Evolutionary conservation across 2,888 invertebrate genomes (phyloP), one percentile per base, ranked within the genome.

Genomic region (Acrocera orbiculus): DNA sequence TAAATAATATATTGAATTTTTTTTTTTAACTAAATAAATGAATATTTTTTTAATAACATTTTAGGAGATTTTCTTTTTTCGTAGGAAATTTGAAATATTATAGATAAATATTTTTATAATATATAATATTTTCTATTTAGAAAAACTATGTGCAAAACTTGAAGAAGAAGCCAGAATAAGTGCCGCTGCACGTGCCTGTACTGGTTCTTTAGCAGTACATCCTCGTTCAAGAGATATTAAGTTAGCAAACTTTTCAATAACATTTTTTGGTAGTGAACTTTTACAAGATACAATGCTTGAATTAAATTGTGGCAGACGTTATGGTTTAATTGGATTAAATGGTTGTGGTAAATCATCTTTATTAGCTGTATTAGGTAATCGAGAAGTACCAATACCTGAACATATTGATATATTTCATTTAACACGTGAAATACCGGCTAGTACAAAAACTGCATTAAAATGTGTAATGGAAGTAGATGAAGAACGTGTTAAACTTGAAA

Each of bases 401-500:
- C 86, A 90, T 55, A 86, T 98, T 44, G 98, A 98, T 64, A 95
- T 96, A 49, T 99, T 93, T 64, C 85, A 96, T 60, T 67, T 98
- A 54, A 83, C 87, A 8, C 73, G 96, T 31, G 98, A 98, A 65
- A 95, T 96, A 77, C 83, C 92, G 1, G 95, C 98, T n/a, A 89
- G 89, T 40, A 85, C 92, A 50, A 96, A 96, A 65, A 76, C 85
- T 9, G 98, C 98, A 4, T 65, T 99, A 34, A 69, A 90, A 56
- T 87, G 90, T 56, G 98, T 99, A 23, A 89, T 95, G 82, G 96
- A 98, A 58, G 98, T 98, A 0, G 98, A 99, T 50, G 78, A 86
- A 51, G 95, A 96, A 54, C 69, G 95, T 34, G 67, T 87, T 34
- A 70, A 83, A 41, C 65, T 99, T 32, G 98, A 99, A 57, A 78